These are phyloP conservation scores for Cliona cf. orientalis DNA, from an alignment of 37 sponge, comb jelly and placozoan genomes.

Conservation along the genomic window DNA sequence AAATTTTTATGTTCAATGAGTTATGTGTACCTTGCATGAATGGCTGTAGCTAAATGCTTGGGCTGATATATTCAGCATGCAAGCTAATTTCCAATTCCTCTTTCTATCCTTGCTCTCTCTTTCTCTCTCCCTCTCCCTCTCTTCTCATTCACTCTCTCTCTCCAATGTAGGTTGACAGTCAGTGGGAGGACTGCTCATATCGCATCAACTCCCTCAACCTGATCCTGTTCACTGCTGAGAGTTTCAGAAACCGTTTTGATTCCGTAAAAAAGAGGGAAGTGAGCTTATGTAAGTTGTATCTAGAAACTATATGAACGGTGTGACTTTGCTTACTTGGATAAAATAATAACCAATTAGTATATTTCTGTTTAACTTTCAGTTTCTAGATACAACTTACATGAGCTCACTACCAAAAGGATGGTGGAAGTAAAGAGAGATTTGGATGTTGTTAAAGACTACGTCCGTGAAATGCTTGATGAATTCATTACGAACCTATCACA, in stretches of 20 bases:
- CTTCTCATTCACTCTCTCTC: no score
- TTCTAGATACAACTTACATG: no score
- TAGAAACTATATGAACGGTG: no score
- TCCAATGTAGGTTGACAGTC: constrained; percentile 63
- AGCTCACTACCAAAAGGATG: constrained; percentile 62
- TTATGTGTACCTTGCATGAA: neutral
- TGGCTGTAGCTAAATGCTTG: neutral
- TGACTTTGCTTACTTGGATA: no score
- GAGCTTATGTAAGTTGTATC: no score
- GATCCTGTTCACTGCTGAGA: constrained; percentile 55
- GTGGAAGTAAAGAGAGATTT: constrained; percentile 58
- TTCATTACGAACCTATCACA: constrained; percentile 42
- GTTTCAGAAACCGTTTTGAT: constrained; percentile 41
- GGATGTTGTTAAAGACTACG: constrained; percentile 43
- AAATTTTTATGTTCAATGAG: no score
- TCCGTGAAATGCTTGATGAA: constrained; percentile 43
- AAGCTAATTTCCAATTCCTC: neutral
- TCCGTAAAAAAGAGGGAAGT: neutral
- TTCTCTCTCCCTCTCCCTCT: no score
- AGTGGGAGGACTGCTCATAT: constrained; percentile 97
- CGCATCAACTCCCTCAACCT: constrained; percentile 88
- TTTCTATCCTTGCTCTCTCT: no score
- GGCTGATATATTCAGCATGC: neutral
- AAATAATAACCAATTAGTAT: no score
- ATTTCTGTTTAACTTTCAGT: no score